Evolutionary conservation across 2,113 vertebrate genomes (phyloP).

Genomic region (Sinocyclocheilus rhinocerous): DNA sequence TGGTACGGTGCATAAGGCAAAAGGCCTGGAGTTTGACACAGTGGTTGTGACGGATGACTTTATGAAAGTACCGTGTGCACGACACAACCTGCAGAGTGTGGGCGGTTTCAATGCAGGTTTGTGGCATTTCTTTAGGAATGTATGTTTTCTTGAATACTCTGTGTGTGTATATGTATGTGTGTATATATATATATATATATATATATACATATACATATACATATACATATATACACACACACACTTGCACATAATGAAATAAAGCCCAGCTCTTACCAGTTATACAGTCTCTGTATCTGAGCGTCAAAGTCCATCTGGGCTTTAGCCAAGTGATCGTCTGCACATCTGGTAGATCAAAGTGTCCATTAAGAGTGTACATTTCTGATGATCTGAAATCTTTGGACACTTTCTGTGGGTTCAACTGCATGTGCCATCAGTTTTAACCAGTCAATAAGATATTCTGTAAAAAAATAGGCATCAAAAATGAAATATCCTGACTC

Average conservation of each 20-base stretch:
- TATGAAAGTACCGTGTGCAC: constrained; percentile 63
- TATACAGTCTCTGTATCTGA: not conserved
- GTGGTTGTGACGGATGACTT: constrained; percentile 86
- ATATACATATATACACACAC: no score
- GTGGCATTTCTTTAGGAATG: no score
- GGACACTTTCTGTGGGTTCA: no score
- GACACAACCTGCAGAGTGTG: constrained; percentile 61
- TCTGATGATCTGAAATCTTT: not conserved
- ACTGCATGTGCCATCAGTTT: no score
- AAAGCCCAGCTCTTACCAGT: not conserved
- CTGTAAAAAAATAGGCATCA: no score
- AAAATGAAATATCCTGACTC: no score
- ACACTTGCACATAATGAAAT: not conserved
- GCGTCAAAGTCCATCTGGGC: not conserved
- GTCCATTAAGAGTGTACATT: not conserved
- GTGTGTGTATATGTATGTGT: no score
- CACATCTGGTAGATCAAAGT: not conserved
- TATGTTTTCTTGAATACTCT: no score
- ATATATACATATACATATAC: no score
- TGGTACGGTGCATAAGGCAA: constrained; percentile 91
- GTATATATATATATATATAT: no score
- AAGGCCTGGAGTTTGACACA: constrained; percentile 90
- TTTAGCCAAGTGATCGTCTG: not conserved
- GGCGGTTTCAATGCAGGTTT: constrained; percentile 8
- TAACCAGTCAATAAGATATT: no score